phyloP scores from a whole-genome alignment of 2,888 invertebrate genomes.

The Euplexia lucipara region DNA sequence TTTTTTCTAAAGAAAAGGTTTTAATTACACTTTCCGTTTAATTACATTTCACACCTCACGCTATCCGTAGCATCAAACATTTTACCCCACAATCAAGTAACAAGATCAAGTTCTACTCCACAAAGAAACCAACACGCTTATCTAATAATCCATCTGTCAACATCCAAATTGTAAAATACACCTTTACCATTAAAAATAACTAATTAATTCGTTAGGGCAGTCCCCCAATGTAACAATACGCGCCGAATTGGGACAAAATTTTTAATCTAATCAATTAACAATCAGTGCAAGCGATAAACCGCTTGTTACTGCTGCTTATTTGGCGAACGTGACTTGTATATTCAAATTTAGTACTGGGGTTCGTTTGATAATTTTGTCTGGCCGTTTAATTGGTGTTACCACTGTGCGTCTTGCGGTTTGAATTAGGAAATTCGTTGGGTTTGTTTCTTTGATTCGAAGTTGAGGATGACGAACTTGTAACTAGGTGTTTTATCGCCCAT shows the following conservation, averaged over 20 bases:
- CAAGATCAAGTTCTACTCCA: conserved; percentile 51
- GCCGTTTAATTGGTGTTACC: conserved; percentile 82
- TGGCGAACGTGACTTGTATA: conserved; percentile 89
- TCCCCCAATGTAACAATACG: conserved; percentile 85
- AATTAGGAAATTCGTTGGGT: conserved; percentile 29
- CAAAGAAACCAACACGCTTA: conserved; percentile 67
- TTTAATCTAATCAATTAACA: conserved; percentile 91
- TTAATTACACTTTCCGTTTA: conserved; percentile 12
- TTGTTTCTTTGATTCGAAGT: conserved; percentile 19
- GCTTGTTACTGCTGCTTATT: conserved; percentile 90
- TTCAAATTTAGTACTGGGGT: conserved; percentile 84
- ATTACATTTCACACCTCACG: conserved; percentile 18
- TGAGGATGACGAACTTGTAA: conserved; percentile 5
- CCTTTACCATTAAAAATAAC: conserved; percentile 81
- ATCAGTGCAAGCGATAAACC: conserved; percentile 91
- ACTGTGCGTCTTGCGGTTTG: conserved; percentile 72
- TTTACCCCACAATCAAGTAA: conserved; percentile 58
- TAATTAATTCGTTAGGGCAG: conserved; percentile 82
- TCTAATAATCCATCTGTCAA: conserved; percentile 76
- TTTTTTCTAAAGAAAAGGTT: conserved; percentile 1
- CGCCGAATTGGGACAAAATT: conserved; percentile 86
- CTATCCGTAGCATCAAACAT: conserved; percentile 31
- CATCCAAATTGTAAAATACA: conserved; percentile 87
- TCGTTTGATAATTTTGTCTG: conserved; percentile 85
- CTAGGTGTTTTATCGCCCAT: conserved; percentile 15